Conservation (phyloP, 2,113 vertebrate genomes). For the Trichechus manatus region DNA sequence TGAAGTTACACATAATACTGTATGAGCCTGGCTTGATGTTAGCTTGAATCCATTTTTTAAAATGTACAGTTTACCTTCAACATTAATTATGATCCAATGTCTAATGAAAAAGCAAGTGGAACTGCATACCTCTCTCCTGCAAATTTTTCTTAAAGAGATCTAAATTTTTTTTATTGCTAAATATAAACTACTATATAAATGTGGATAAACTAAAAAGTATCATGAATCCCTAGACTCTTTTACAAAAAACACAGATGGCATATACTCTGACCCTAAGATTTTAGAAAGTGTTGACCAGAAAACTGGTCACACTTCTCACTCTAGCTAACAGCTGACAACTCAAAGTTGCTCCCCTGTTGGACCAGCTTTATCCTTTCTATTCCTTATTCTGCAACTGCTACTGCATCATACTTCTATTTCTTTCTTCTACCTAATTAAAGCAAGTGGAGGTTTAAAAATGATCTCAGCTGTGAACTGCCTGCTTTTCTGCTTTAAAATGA, state of each 20-base stretch:
- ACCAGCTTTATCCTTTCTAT: background rate
- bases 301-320: background rate
- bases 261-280: background rate
- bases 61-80: background rate
- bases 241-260: background rate
- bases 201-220: background rate
- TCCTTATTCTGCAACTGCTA: background rate
- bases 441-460: background rate
- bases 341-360: background rate
- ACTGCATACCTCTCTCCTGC: background rate
- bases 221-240: background rate
- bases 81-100: background rate
- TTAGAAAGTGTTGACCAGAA: background rate
- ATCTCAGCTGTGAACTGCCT: background rate
- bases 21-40: no score
- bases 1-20: background rate
- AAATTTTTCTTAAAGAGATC: background rate
- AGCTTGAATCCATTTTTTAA: no score
- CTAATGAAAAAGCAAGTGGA: background rate
- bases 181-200: background rate
- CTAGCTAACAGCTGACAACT: background rate
- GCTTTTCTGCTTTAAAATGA: slow-evolving; percentile 19
- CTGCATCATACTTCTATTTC: background rate
- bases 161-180: background rate
- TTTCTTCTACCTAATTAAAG: background rate